Base-by-base conservation (phyloP, 2,888 invertebrate genomes). In the Arrhopalites spinosus region DNA sequence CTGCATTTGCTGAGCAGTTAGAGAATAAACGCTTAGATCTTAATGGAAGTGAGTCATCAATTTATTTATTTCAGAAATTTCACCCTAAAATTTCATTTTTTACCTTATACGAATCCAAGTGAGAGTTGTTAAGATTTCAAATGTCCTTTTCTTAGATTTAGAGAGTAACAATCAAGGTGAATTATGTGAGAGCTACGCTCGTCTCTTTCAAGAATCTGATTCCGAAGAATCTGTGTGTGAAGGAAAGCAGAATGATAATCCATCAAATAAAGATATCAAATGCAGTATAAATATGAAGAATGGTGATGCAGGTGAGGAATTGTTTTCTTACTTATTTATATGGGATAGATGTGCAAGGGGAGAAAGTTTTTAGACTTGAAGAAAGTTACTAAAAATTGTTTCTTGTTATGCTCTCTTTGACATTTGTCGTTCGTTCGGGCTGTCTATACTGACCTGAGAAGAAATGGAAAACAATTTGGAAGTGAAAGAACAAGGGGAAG, bases 131-230 rank as follows among this genome's bases (percentile, higher is more conserved):
- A n/a, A n/a, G n/a, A n/a, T 72, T 43, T 43, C 29, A 72, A 63
- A 15, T 63, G 45, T 64, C 29, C 45, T 61, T 15, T 63, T 7
- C 23, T 13, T 63, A 72, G 72, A 72, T 63, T 61, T 61, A 8
- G 74, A 68, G 17, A 47, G 25, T 17, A 66, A 69, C n/a, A 47
- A 59, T 15, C 23, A 36, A 7, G 50, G 61, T 25, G 77, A 74
- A 43, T 69, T 73, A 29, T 77, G 73, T 64, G 73, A 73, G 47
- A 76, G 76, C 61, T 76, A 68, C 61, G 67, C 68, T 68, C 67
- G 68, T 20, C 53, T 76, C 2, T 73, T 76, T 36, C 59, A 73
- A 47, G 76, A 76, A 73, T 72, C 70, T 47, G 75, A 70, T 72
- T 25, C 72, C 8, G 72, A 72, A 17, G 72, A 71, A 29, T 36